Evolutionary conservation across 2,888 invertebrate species (phyloP), one percentile per base, ranked within the genome.

Genomic region (Troides aeacus): DNA sequence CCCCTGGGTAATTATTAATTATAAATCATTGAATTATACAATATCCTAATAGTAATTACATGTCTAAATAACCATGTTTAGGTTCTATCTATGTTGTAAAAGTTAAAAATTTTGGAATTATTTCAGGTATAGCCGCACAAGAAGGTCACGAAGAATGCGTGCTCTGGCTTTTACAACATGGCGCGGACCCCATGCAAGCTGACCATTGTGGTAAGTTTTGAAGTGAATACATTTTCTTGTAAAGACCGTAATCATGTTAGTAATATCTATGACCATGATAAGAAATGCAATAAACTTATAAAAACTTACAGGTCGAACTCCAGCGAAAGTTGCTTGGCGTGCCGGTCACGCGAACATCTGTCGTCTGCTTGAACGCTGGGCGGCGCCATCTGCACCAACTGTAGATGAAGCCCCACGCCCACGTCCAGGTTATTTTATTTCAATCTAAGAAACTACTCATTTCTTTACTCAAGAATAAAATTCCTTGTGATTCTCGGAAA

Each of bases 141-240:
- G 99, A 99, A 85, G 99, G 99, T 0, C 98, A 98, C 82, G 97
- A 97, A 77, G 96, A 96, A 73, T 98, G 98, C 80, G 99, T 99
- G 0, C 93, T 97, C 70, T 96, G 95, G 81, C 87, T 97, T 42
- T 86, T 96, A 58, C 96, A 96, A 78, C 97, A 97, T 76, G 97
- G 97, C 21, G 97, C 97, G 0, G 96, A 97, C 86, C 97, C 97
- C 0, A 93, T 95, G 78, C 97, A 97, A 79, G 97, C 97, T 0
- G 97, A 97, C 80, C 96, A 97, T 71, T 97, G 97, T 80, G 97
- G 97, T 76, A 56, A 78, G 78, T 72, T 23, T 17, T 50, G 0
- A 50, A 50, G 18, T 46, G 7, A 8, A 46, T 15, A 46, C 30
- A 36, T 36, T 39, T 12, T 42, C 4, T 23, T 58, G 5, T 12